phyloP scores from a whole-genome alignment of 2,888 invertebrate species.

The Hypselothyrea guttata region DNA sequence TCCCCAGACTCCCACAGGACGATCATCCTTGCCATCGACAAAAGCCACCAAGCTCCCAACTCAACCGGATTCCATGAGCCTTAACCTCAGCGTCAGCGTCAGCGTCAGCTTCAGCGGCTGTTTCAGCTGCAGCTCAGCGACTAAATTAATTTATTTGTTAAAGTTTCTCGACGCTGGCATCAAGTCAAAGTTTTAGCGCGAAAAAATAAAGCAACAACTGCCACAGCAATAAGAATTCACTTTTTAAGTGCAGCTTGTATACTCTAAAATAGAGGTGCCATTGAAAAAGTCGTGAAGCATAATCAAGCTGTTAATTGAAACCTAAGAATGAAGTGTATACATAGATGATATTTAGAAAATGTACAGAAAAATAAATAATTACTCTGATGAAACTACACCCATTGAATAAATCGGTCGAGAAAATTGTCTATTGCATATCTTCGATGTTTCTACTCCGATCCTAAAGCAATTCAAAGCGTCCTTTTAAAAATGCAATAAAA shows the following conservation, averaged over 20 bases:
- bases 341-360: too few species aligned
- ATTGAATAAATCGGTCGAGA: too few species aligned
- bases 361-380: too few species aligned
- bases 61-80: not conserved
- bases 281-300: too few species aligned
- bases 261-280: too few species aligned
- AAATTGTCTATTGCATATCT: too few species aligned
- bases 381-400: too few species aligned
- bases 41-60: conserved; percentile 1
- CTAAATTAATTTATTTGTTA: conserved; percentile 76
- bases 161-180: conserved; percentile 62
- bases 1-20: conserved; percentile 56
- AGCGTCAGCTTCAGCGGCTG: not conserved
- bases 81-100: not conserved
- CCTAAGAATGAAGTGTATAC: too few species aligned
- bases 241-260: conserved; percentile 1
- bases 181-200: conserved; percentile 59
- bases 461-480: too few species aligned
- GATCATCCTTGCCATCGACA: conserved; percentile 46
- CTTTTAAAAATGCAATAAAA: too few species aligned
- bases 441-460: too few species aligned
- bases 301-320: too few species aligned
- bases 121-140: conserved; percentile 37
- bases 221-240: not conserved
- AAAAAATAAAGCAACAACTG: conserved; percentile 17